Base-by-base conservation (phyloP, 1,140 invertebrate species). In the Apocrypta bakeri region DNA sequence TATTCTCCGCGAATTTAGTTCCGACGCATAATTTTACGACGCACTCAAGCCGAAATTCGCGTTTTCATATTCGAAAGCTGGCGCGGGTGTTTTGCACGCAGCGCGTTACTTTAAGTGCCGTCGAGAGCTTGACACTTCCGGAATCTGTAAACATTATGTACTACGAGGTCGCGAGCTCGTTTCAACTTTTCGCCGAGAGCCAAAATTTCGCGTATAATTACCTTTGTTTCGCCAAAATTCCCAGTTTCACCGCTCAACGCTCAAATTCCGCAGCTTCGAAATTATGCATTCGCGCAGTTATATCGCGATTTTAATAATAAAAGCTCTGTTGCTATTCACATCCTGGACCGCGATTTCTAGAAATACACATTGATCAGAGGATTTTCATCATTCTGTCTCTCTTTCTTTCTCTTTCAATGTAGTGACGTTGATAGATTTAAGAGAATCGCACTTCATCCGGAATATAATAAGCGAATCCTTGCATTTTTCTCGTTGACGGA, bases 11-110 rank as follows among this genome's bases (percentile, higher is more conserved):
- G 48, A 21, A 56, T 56, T 56, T 56, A 56, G 48, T 56, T 56
- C 48, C 48, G 48, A n/a, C n/a, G 48, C 48, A 56, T 56, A 56
- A 56, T 56, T 56, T 56, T 56, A 56, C 48, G 48, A 56, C 48
- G 48, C 48, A 56, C 48, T 56, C 48, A 56, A 56, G 4, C 48
- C n/a, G 21, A 56, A 56, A 56, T 56, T 56, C 48, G 48, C 48
- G 48, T n/a, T 56, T 56, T 56, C 48, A 56, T n/a, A 56, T 56
- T 56, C 48, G 48, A 56, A 56, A 56, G 48, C 21, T 21, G 17
- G 17, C 48, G 48, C 21, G 17, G 17, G 17, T 21, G 48, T 17
- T 56, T 56, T 21, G 48, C 48, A n/a, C 48, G 21, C 17, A 0
- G 48, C 48, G 48, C 48, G 48, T 56, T 56, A 56, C 48, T 21